phyloP scores from a whole-genome alignment of 2,888 invertebrate species.

The Diadromus collaris region DNA sequence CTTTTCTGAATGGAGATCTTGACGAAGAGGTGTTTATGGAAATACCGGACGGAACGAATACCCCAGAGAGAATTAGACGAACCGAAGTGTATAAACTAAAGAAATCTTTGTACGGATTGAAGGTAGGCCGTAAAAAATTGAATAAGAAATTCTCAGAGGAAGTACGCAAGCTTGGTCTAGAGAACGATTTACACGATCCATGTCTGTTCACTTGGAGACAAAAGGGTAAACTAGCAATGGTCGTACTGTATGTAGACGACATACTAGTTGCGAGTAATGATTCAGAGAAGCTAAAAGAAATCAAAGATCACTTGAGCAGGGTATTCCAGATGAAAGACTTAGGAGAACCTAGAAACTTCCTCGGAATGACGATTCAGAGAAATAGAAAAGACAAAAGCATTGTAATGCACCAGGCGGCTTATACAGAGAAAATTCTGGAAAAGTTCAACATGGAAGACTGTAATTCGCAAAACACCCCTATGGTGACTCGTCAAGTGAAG shows the following conservation, averaged over 20 bases:
- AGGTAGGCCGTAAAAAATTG: constrained; percentile 57
- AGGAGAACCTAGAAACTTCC: constrained; percentile 61
- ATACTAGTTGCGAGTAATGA: constrained; percentile 62
- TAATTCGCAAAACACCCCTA: constrained; percentile 48
- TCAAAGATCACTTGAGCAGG: constrained; percentile 54
- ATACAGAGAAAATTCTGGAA: constrained; percentile 55
- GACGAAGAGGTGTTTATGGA: constrained; percentile 51
- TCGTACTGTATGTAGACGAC: constrained; percentile 63
- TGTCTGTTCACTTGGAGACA: constrained; percentile 63
- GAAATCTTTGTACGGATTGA: constrained; percentile 54
- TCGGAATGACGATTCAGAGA: constrained; percentile 62
- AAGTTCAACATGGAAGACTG: constrained; percentile 48
- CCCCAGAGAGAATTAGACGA: constrained; percentile 4
- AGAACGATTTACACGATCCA: constrained; percentile 61
- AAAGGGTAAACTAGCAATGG: constrained; percentile 52
- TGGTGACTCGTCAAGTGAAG: constrained; percentile 51
- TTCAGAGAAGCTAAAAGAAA: constrained; percentile 51
- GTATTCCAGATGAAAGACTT: constrained; percentile 64
- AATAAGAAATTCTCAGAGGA: constrained; percentile 57
- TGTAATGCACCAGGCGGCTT: constrained; percentile 53
- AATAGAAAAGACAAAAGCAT: constrained; percentile 52
- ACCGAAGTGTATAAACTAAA: constrained; percentile 55
- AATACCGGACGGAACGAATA: constrained; percentile 45
- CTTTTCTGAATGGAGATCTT: constrained; percentile 62
- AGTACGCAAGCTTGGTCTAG: constrained; percentile 55